Evolutionary conservation across 2,113 vertebrate genomes (phyloP).

Genomic region (Casuarius casuarius): DNA sequence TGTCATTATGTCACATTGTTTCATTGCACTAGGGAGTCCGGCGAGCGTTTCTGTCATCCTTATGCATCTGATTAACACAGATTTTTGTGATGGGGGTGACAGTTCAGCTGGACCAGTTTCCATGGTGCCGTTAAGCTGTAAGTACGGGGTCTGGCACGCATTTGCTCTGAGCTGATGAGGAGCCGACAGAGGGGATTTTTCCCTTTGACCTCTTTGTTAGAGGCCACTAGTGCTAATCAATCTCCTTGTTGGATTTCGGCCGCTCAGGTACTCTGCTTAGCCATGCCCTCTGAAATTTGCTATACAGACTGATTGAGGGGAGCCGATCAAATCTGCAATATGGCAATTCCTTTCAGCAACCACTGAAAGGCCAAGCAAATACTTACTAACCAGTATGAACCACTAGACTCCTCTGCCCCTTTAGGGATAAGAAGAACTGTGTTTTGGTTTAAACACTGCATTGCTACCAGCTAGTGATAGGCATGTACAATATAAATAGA

Average conservation of each 20-base stretch:
- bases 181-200: conserved; percentile 48
- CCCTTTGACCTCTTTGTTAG: conserved; percentile 7
- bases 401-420: neutral
- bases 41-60: neutral
- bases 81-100: conserved; percentile 16
- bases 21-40: conserved; percentile 2
- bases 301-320: neutral
- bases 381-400: neutral
- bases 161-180: conserved; percentile 43
- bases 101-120: conserved; percentile 34
- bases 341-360: conserved; percentile 6
- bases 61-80: conserved; percentile 32
- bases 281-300: neutral
- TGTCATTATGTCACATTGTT: conserved; percentile 41
- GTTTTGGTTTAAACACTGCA: neutral
- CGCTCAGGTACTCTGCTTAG: neutral
- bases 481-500: neutral
- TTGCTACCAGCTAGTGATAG: neutral
- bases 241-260: conserved; percentile 38
- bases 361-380: neutral
- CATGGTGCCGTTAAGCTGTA: conserved; percentile 4
- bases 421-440: neutral
- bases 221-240: conserved; percentile 21
- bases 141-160: conserved; percentile 21
- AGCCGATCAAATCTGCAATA: neutral